Base-by-base conservation (phyloP, 2,113 vertebrate species). In the Suncus etruscus region DNA sequence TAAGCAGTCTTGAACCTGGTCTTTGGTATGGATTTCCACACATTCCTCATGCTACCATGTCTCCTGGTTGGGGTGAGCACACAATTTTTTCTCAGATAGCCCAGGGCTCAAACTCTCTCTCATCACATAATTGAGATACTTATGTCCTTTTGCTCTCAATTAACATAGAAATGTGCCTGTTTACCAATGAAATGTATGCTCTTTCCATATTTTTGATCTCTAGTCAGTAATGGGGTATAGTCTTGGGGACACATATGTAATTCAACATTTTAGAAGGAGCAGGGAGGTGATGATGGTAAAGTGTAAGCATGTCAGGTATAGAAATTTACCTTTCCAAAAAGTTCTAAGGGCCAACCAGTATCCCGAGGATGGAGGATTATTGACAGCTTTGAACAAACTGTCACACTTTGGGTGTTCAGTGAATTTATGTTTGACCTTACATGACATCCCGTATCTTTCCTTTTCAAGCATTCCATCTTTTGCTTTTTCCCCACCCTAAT, bases 121-220 rank as follows among this genome's bases (percentile, higher is more conserved):
- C 70, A 50, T 91, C 87, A 51, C 74, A 58, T 80, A 58, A 81
- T 93, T 86, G 32, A 92, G 86, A 92, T 48, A 32, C 32, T 58
- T 76, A 29, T 48, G 68, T 15, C 83, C 65, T 84, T 75, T 81
- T 61, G 45, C 74, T 86, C 81, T 89, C 91, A 91, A 47, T 90
- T 51, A 95, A 84, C 92, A 78, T 69, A 66, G 78, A 18, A 81
- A 51, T 69, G 87, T 65, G 25, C 70, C 66, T 92, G 45, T 74
- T 89, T 65, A 83, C 66, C n/a, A 87, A 65, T 65, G 84, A 66
- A 82, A 81, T 48, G 12, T 81, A 58, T 76, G 78, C 68, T 54
- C 54, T 12, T 61, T 66, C 69, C n/a, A 0, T 50, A n/a, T 82
- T 86, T 93, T 83, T 50, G 54, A 32, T 73, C 29, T 32, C 63